Base-by-base conservation (phyloP, 2,888 invertebrate genomes). In the Agrotis clavis region DNA sequence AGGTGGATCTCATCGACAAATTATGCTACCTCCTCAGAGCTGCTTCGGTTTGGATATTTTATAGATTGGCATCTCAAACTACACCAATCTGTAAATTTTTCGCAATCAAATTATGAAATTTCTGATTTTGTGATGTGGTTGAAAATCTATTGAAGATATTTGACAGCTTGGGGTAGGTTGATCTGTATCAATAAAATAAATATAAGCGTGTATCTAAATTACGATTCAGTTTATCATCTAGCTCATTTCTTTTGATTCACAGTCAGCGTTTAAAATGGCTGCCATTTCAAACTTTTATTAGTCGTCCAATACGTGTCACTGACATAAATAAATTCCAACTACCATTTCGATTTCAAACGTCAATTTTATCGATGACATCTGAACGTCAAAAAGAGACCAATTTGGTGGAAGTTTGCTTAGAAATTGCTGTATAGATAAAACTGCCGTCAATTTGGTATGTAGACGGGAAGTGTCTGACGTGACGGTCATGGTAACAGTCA, bases 311-410 rank as follows among this genome's bases (percentile, higher is more conserved):
- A 60, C 69, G 19, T 78, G 25, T 18, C 57, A 50, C 9, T 25
- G 53, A 18, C 47, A 25, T 51, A 54, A 66, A 82, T 67, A 56
- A 50, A 82, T 48, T 78, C 47, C 11, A 56, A 50, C 54, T 21
- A 7, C 30, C 35, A 67, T 72, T 79, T 63, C 62, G 48, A 79
- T 82, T 71, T 71, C 62, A 82, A 78, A 82, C 63, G 62, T 63
- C 72, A 66, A n/a, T 66, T 79, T 57, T 66, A 66, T 71, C 62
- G 79, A 50, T 56, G 62, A 56, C 72, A 53, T 64, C 66, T 63
- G 41, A 14, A 78, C 63, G 47, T 71, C 56, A 54, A 41, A 77
- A 65, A 63, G 47, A 50, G 50, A 69, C 25, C 62, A 69, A 76
- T 70, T 77, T 81, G 16, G 41, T 68, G 61, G 59, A 82, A 70